Conservation (phyloP, 2,113 vertebrate species). For the Phylloscopus trochiloides region DNA sequence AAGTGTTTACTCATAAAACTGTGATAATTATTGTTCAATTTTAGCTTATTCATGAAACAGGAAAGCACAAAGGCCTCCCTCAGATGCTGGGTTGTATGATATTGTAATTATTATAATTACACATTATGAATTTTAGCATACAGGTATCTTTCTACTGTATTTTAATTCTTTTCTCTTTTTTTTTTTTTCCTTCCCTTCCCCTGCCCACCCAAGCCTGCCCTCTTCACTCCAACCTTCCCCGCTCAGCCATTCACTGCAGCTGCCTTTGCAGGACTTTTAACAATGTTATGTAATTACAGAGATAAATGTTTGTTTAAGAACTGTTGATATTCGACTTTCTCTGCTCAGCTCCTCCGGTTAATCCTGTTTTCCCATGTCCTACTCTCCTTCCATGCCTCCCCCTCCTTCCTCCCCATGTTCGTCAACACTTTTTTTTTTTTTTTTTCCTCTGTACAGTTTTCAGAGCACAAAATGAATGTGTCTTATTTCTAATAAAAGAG, state of each 20-base stretch:
- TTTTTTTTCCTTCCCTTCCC: background rate
- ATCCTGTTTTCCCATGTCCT: slow-evolving; percentile 46
- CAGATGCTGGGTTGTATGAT: slow-evolving; percentile 86
- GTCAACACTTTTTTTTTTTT: background rate
- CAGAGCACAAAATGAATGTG: slow-evolving; percentile 97
- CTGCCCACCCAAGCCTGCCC: background rate
- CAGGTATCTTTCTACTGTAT: slow-evolving; percentile 91
- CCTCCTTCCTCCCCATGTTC: slow-evolving; percentile 15
- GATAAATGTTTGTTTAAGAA: slow-evolving; percentile 86
- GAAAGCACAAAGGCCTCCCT: slow-evolving; percentile 91
- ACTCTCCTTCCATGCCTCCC: background rate
- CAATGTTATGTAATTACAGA: slow-evolving; percentile 84
- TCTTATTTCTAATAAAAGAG: slow-evolving; percentile 95
- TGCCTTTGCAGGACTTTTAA: slow-evolving; percentile 76
- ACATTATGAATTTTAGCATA: slow-evolving; percentile 89
- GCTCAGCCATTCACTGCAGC: slow-evolving; percentile 26
- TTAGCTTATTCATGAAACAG: slow-evolving; percentile 70
- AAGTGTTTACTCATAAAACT: slow-evolving; percentile 57
- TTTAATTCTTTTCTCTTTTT: slow-evolving; percentile 72
- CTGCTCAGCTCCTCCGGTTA: slow-evolving; percentile 32
- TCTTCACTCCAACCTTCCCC: background rate
- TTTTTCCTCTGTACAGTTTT: slow-evolving; percentile 88
- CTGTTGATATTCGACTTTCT: slow-evolving; percentile 74
- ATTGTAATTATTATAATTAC: slow-evolving; percentile 91
- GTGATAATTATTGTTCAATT: slow-evolving; percentile 73